Evolutionary conservation across 1,140 invertebrate genomes (phyloP).

Genomic region (Brachystomella parvula): DNA sequence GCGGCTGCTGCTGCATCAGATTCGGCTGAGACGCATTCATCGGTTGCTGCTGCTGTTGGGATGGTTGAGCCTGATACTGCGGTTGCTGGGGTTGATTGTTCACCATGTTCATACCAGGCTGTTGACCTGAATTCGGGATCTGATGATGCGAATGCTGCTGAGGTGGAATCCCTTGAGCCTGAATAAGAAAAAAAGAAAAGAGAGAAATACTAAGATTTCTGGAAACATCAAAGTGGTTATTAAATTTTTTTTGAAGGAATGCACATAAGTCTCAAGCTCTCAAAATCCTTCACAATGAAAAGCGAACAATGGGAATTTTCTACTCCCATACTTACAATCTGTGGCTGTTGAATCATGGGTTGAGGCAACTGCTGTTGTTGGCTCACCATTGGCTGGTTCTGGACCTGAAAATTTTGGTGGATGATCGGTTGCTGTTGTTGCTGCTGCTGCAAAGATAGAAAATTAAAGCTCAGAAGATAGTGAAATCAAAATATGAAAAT

Average conservation of each 20-base stretch:
- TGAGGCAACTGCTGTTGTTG: slow-evolving; percentile 6
- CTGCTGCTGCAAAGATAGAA: background rate
- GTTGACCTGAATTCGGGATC: too few species aligned
- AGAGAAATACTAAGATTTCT: too few species aligned
- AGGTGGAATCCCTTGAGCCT: too few species aligned
- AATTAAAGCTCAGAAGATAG: too few species aligned
- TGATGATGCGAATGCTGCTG: too few species aligned
- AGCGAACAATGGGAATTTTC: too few species aligned
- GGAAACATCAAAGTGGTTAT: too few species aligned
- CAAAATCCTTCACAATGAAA: too few species aligned
- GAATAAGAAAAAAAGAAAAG: too few species aligned
- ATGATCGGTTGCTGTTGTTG: slow-evolving; percentile 15
- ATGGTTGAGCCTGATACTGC: slow-evolving; percentile 6
- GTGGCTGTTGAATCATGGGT: slow-evolving; percentile 21
- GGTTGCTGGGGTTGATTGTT: slow-evolving; percentile 19
- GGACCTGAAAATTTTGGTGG: slow-evolving; percentile 1
- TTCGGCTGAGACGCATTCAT: background rate
- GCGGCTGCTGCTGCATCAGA: slow-evolving; percentile 12
- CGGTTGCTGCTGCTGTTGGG: slow-evolving; percentile 15
- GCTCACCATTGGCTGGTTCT: background rate
- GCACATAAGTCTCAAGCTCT: too few species aligned
- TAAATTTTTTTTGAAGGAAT: too few species aligned
- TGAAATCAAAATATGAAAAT: too few species aligned
- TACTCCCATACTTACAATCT: slow-evolving; percentile 12
- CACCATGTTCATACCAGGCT: slow-evolving; percentile 9